Conservation (phyloP, 2,888 invertebrate genomes). For the Cheilosia vernalis region DNA sequence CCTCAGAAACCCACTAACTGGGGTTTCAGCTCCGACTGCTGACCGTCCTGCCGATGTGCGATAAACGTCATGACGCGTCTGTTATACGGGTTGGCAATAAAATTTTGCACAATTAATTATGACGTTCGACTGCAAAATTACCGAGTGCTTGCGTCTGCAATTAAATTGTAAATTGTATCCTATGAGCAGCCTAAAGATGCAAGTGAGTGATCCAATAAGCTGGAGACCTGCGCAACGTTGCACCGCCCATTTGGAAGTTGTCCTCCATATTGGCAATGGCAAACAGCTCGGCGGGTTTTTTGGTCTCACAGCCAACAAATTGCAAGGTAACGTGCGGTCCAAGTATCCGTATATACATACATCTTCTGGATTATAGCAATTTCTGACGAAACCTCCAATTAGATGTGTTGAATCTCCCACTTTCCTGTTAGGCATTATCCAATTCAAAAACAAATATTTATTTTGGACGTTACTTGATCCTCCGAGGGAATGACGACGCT, state of each 20-base stretch:
- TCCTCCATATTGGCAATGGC: conserved; percentile 8
- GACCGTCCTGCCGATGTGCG: conserved; percentile 48
- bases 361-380: conserved; percentile 68
- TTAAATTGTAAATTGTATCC: conserved; percentile 69
- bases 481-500: conserved; percentile 8
- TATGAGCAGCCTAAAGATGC: conserved; percentile 64
- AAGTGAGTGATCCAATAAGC: conserved; percentile 66
- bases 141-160: conserved; percentile 52
- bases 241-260: conserved; percentile 45
- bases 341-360: conserved; percentile 8
- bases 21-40: background rate
- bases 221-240: background rate
- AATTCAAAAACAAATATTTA: conserved; percentile 72
- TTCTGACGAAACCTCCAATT: conserved; percentile 68
- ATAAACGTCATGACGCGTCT: conserved; percentile 65
- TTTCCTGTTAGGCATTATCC: conserved; percentile 64
- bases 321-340: conserved; percentile 48
- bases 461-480: conserved; percentile 65
- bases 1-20: conserved; percentile 46
- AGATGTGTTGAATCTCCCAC: conserved; percentile 75
- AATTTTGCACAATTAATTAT: conserved; percentile 73
- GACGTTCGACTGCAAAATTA: conserved; percentile 69
- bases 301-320: conserved; percentile 41
- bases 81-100: conserved; percentile 58
- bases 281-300: conserved; percentile 14